Percentiles rank a stretch among this genome's conserved stretches.
phyloP scores from a whole-genome alignment of 2,113 vertebrate species.

The Rhea pennata region DNA sequence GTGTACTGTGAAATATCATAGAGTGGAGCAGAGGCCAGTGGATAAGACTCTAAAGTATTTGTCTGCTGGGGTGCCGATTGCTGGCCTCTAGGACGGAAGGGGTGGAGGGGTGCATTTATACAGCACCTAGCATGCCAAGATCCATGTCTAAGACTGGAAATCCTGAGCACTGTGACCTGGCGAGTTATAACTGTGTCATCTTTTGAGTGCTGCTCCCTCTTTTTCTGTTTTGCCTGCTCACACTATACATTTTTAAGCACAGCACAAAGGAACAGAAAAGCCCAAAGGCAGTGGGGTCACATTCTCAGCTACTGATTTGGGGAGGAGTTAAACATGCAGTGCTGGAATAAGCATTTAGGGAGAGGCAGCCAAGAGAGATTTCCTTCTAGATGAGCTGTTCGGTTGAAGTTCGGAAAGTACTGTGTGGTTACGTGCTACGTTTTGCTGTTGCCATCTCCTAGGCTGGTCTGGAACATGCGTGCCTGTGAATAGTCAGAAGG shows the following conservation, averaged over 20 bases:
- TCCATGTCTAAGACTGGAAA: not conserved
- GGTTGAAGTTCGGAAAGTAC: not conserved
- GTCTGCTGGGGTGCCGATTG: not conserved
- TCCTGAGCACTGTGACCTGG: not conserved
- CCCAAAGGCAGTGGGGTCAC: not conserved
- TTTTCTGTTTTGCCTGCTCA: not conserved
- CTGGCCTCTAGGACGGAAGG: not conserved
- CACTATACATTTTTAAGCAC: not conserved
- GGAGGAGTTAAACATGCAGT: not conserved
- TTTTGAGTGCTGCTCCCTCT: not conserved
- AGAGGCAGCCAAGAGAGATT: slow-evolving; percentile 19
- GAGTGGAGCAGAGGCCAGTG: not conserved
- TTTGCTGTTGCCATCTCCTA: not conserved
- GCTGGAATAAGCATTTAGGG: slow-evolving; percentile 40
- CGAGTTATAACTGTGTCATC: not conserved
- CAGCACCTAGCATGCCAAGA: not conserved
- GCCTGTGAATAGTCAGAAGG: not conserved
- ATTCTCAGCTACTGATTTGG: not conserved
- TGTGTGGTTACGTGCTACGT: not conserved
- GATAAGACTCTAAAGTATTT: not conserved
- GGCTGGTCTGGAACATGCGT: not conserved
- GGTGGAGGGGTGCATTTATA: not conserved
- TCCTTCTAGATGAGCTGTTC: not conserved
- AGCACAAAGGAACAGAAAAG: not conserved
- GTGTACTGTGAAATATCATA: not conserved